phyloP scores from a whole-genome alignment of 2,113 vertebrate genomes.

The Canis aureus region DNA sequence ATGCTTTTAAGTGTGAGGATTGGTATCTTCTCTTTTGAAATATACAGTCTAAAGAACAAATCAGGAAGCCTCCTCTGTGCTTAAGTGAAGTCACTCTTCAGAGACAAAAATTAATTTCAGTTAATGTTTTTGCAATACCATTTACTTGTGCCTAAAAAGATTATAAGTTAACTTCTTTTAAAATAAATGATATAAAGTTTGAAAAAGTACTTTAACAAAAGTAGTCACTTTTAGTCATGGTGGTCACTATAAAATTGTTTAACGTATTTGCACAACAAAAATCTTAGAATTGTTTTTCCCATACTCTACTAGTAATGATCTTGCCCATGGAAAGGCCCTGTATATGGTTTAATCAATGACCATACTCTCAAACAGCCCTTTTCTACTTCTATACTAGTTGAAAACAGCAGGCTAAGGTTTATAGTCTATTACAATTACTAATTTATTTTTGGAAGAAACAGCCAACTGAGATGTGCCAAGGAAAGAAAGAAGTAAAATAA shows the following conservation, averaged over 20 bases:
- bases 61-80: conserved; percentile 80
- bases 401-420: background rate
- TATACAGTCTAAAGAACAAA: conserved; percentile 83
- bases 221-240: background rate
- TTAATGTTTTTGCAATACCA: conserved; percentile 84
- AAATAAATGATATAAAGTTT: conserved; percentile 77
- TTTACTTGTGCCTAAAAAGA: conserved; percentile 76
- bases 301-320: background rate
- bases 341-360: background rate
- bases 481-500: conserved; percentile 6
- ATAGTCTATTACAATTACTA: background rate
- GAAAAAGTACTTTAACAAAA: conserved; percentile 61
- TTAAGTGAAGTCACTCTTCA: conserved; percentile 82
- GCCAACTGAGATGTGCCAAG: background rate
- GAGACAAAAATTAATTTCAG: conserved; percentile 87
- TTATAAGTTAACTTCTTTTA: conserved; percentile 65
- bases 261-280: conserved; percentile 50
- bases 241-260: conserved; percentile 36
- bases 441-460: conserved; percentile 34
- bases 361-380: background rate
- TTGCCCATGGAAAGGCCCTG: background rate
- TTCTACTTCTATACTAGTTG: background rate
- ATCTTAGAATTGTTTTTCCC: conserved; percentile 41
- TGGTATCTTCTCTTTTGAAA: conserved; percentile 81
- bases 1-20: conserved; percentile 80